Base-by-base conservation (phyloP, 2,797 vertebrate genomes). In the Pseudomugil gertrudae region DNA sequence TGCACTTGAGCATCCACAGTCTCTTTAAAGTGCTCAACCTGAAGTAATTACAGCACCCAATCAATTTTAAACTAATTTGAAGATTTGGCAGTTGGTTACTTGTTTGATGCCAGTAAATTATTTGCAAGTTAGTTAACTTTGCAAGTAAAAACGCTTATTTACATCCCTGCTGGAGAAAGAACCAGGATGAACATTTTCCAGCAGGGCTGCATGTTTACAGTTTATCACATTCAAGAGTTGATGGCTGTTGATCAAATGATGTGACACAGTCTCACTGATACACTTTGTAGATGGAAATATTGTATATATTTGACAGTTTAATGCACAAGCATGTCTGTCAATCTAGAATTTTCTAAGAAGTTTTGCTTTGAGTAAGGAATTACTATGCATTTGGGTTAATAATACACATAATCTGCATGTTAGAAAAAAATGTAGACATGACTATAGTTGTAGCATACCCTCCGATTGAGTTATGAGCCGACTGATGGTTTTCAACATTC, bases 61-160 rank as follows among this genome's bases (percentile, higher is more conserved):
- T 86, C 83, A 83, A 81, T 83, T 75, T 67, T 57, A 85, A 89
- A 80, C 77, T 67, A 59, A 77, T 79, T 86, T 71, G 52, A 52
- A 52, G 26, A 27, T 80, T 72, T 72, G 56, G 60, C 79, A 69
- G 57, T 61, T 57, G 75, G 66, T 68, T 71, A 45, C 62, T 45
- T 60, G 54, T 67, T 69, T 63, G 23, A 5, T 69, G 62, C 61
- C 29, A 15, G 50, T 64, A 32, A 47, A 70, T 78, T 75, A 80
- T 81, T 85, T 71, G 52, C 40, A 36, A 69, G 53, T 58, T 65
- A 53, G 57, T 74, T 78, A 17, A 73, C 51, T 77, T 67, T 62
- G 52, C 26, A 66, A 35, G 33, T 6, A 3, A 45, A 48, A 17
- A 3, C 33, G 30, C 40, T 67, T 55, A 32, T 76, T 78, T 48